phyloP scores from a whole-genome alignment of 2,113 vertebrate species.

The Calidris pygmaea region DNA sequence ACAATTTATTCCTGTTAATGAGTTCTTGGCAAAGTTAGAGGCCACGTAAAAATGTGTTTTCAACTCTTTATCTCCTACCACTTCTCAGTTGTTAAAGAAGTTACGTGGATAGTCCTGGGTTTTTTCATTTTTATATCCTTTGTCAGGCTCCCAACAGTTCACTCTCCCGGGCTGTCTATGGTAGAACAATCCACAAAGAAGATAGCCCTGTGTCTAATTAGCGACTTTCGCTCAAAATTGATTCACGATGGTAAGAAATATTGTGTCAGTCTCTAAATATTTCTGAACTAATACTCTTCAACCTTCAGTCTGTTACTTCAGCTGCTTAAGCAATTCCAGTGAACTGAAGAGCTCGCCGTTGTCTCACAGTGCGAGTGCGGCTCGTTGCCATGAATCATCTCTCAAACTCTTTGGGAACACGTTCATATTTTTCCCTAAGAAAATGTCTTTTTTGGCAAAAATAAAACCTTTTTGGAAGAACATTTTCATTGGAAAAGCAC shows the following conservation, averaged over 20 bases:
- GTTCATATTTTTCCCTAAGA: not conserved
- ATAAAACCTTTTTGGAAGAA: conserved; percentile 29
- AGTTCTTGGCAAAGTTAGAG: conserved; percentile 47
- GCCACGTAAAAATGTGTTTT: not conserved
- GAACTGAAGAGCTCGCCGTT: not conserved
- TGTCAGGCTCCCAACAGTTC: not conserved
- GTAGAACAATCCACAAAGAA: not conserved
- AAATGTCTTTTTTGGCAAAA: conserved; percentile 40
- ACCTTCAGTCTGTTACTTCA: not conserved
- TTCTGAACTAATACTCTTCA: conserved; percentile 4
- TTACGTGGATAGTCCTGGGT: not conserved
- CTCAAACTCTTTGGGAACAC: conserved; percentile 16
- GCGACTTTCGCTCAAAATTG: not conserved
- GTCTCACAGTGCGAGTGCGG: not conserved
- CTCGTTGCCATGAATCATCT: not conserved
- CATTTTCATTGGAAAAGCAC: not conserved
- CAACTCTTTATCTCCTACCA: conserved; percentile 25
- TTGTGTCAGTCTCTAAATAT: not conserved
- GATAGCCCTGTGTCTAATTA: not conserved
- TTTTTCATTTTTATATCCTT: not conserved
- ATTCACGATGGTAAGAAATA: not conserved
- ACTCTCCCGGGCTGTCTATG: not conserved
- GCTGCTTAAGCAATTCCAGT: not conserved
- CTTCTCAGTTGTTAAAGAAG: conserved; percentile 15
- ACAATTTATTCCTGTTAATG: conserved; percentile 49